Conservation (phyloP, 2,797 vertebrate genomes). For the Xiphorhynchus erythropygius region DNA sequence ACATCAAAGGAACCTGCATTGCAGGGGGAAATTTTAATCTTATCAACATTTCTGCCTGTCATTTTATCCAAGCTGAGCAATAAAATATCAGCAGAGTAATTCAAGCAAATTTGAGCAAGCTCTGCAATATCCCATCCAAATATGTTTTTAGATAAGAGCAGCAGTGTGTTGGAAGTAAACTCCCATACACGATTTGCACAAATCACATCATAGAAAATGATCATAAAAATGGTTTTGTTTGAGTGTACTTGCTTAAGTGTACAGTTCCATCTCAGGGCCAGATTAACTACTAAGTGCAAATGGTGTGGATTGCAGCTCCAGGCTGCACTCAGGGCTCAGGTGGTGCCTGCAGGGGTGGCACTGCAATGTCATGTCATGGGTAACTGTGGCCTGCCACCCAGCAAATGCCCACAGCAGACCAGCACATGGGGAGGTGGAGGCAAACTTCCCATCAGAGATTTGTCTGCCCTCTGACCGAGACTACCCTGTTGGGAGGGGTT, state of each 20-base stretch:
- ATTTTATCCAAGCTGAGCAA: conserved; percentile 60
- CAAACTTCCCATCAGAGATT: not conserved
- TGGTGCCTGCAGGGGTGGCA: not conserved
- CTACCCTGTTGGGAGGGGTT: not conserved
- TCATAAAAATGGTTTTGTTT: conserved; percentile 54
- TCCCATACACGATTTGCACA: conserved; percentile 52
- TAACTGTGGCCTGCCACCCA: not conserved
- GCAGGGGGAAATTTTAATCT: conserved; percentile 59
- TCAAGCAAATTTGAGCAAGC: conserved; percentile 66
- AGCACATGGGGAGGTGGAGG: not conserved
- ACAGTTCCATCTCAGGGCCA: not conserved
- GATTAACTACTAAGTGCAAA: conserved; percentile 15
- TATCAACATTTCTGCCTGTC: conserved; percentile 66
- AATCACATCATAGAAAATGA: conserved; percentile 58
- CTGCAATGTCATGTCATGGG: not conserved
- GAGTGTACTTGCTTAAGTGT: conserved; percentile 51
- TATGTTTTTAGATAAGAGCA: conserved; percentile 62
- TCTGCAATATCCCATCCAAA: conserved; percentile 65
- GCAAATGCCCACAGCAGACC: not conserved
- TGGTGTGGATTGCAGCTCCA: not conserved
- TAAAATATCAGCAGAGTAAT: conserved; percentile 53
- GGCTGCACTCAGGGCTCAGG: not conserved
- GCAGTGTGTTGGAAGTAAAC: conserved; percentile 49
- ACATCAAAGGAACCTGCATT: conserved; percentile 54
- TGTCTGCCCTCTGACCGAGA: not conserved